A percentile compares a stretch with the other conserved stretches of the same genome.
phyloP scores from a whole-genome alignment of 2,888 invertebrate species.

The Caenorhabditis japonica region DNA sequence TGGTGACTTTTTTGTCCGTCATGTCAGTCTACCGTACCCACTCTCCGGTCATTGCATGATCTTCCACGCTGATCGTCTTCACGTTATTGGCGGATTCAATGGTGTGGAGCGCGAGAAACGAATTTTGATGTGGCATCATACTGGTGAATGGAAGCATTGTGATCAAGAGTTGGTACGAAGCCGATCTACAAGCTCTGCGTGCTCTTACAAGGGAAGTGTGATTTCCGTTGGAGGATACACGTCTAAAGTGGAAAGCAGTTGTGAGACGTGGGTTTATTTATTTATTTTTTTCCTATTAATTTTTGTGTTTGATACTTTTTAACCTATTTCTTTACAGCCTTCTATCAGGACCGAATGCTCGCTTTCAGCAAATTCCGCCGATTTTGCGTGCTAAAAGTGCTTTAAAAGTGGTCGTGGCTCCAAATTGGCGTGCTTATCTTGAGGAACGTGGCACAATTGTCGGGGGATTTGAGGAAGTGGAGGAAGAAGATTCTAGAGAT shows the following conservation, averaged over 20 bases:
- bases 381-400: slow-evolving; percentile 27
- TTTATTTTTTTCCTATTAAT: too few relatives aligned
- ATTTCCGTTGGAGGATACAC: slow-evolving; percentile 40
- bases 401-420: slow-evolving; percentile 13
- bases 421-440: slow-evolving; percentile 28
- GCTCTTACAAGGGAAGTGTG: slow-evolving; percentile 31
- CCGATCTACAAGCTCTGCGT: slow-evolving; percentile 37
- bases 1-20: slow-evolving; percentile 25
- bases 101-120: slow-evolving; percentile 16
- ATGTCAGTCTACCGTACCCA: slow-evolving; percentile 20
- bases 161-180: slow-evolving; percentile 10
- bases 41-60: slow-evolving; percentile 42
- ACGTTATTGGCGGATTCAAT: slow-evolving; percentile 46
- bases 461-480: background rate
- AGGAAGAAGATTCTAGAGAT: slow-evolving; percentile 6
- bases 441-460: slow-evolving; percentile 12
- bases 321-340: slow-evolving; percentile 1
- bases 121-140: slow-evolving; percentile 22
- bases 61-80: slow-evolving; percentile 13
- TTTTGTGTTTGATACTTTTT: background rate
- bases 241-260: slow-evolving; percentile 24
- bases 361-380: background rate
- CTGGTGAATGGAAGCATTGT: slow-evolving; percentile 26
- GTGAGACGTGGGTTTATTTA: slow-evolving; percentile 41
- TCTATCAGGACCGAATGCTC: background rate